Evolutionary conservation across 2,113 vertebrate genomes (phyloP).

Genomic region (Ceyx margarethae): DNA sequence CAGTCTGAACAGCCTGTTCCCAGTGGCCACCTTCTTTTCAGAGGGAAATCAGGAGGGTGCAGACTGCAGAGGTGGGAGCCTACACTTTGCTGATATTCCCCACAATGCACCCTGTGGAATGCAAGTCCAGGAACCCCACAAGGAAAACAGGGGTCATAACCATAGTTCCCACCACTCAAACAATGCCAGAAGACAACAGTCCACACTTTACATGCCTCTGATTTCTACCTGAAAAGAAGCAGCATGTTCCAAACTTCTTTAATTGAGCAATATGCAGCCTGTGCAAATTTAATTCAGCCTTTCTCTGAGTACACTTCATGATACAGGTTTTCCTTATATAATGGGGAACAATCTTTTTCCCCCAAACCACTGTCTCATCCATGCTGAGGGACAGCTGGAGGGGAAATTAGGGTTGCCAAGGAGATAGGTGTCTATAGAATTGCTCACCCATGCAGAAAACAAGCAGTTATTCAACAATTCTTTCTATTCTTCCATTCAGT

Average conservation of each 20-base stretch:
- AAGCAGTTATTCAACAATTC: not conserved
- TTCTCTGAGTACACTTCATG: not conserved
- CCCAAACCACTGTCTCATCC: not conserved
- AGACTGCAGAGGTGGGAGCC: not conserved
- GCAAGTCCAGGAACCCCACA: not conserved
- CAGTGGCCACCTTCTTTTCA: not conserved
- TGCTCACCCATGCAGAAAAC: not conserved
- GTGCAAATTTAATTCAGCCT: not conserved
- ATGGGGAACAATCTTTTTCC: not conserved
- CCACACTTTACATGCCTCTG: fast-evolving
- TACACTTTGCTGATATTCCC: not conserved
- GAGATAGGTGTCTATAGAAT: not conserved
- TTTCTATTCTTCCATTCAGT: not conserved
- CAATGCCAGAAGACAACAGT: not conserved
- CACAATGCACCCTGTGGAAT: not conserved
- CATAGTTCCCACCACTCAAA: not conserved
- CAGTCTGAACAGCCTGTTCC: not conserved
- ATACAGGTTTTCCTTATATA: not conserved
- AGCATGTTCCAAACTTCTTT: not conserved
- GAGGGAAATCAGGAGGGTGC: not conserved
- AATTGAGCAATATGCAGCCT: not conserved
- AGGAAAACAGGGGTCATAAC: not conserved
- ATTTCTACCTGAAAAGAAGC: not conserved
- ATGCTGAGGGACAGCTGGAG: not conserved
- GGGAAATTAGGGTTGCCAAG: not conserved